Evolutionary conservation across 92 coral and sea anemone species (phyloP).

Genomic region (Bergia puertoricense): DNA sequence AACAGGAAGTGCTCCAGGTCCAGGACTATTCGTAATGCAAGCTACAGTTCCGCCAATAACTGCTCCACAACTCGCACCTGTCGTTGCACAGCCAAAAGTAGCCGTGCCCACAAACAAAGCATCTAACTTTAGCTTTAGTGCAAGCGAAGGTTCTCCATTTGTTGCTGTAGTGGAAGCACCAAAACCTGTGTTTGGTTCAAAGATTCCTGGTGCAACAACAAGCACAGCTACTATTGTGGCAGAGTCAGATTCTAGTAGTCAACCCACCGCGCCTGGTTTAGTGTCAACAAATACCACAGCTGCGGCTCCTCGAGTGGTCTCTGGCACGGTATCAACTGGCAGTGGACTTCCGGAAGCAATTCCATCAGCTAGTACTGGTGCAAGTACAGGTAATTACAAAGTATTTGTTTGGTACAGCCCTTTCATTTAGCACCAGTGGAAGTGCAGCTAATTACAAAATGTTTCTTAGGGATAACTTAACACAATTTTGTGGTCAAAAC

Average conservation of each 20-base stretch:
- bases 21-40: not conserved
- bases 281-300: not conserved
- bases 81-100: not conserved
- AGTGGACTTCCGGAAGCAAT: not conserved
- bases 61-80: not conserved
- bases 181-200: not conserved
- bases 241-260: not conserved
- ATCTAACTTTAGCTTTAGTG: not conserved
- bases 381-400: not conserved
- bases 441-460: too few species aligned
- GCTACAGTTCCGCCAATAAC: not conserved
- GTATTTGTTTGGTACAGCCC: not conserved
- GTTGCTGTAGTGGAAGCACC: not conserved
- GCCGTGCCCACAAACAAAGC: not conserved
- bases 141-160: not conserved
- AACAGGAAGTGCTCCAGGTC: not conserved
- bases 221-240: not conserved
- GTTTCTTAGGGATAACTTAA: too few species aligned
- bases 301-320: not conserved
- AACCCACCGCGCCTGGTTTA: not conserved
- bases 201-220: not conserved
- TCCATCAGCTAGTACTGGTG: not conserved
- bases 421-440: not conserved
- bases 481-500: not conserved
- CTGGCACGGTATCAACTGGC: not conserved